phyloP scores from a whole-genome alignment of 2,797 vertebrate genomes.

The Lutjanus argentimaculatus region DNA sequence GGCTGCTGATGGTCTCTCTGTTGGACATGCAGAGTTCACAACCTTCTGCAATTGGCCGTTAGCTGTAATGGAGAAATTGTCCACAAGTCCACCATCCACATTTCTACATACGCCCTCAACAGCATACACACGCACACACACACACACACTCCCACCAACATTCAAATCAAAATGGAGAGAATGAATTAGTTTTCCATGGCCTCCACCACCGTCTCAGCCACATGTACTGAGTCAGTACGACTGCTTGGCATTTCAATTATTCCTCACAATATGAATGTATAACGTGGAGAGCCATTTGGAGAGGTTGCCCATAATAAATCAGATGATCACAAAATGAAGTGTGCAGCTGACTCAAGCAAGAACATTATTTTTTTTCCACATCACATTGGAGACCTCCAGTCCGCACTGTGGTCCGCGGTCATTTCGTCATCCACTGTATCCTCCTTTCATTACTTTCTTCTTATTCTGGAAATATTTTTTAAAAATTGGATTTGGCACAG shows the following conservation, averaged over 20 bases:
- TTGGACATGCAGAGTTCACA: conserved; percentile 43
- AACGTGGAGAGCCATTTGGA: conserved; percentile 66
- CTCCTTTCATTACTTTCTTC: neutral
- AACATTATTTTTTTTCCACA: conserved; percentile 31
- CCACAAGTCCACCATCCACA: conserved; percentile 13
- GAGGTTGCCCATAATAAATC: conserved; percentile 69
- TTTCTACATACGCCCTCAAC: neutral
- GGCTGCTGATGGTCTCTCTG: conserved; percentile 56
- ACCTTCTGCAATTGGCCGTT: conserved; percentile 49
- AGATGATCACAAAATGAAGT: conserved; percentile 62
- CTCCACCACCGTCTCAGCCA: conserved; percentile 20
- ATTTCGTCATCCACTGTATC: conserved; percentile 25
- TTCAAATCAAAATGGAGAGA: conserved; percentile 27
- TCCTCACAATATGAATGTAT: conserved; percentile 68
- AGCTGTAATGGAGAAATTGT: conserved; percentile 21
- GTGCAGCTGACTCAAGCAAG: conserved; percentile 62
- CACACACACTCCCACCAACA: neutral
- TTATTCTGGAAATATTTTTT: conserved; percentile 11
- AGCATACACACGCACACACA: no score
- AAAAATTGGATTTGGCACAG: conserved; percentile 9
- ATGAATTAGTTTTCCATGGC: conserved; percentile 34
- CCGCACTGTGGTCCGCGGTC: conserved; percentile 29
- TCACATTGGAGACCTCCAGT: conserved; percentile 31
- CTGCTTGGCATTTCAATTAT: conserved; percentile 81
- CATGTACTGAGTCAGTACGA: conserved; percentile 45